These are phyloP conservation scores for Eupithecia abbreviata DNA, from an alignment of 2,888 invertebrate genomes.

Conservation along the genomic window DNA sequence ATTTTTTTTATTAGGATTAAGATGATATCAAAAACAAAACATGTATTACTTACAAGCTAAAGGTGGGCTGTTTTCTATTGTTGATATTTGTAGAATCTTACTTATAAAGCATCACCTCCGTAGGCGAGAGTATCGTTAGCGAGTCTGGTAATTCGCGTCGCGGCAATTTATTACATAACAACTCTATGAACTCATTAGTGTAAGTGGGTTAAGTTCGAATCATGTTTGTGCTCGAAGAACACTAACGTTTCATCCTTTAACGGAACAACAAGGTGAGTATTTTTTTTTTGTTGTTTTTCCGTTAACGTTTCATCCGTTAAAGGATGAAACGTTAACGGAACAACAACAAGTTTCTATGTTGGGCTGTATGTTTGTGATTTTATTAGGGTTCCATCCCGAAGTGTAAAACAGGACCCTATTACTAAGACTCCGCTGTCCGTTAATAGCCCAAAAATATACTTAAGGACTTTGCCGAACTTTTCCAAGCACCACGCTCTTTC, in stretches of 20 bases:
- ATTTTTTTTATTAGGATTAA: constrained; percentile 15
- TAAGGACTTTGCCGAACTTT: background rate
- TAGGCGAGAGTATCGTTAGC: background rate
- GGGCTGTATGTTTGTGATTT: no score
- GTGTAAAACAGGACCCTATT: no score
- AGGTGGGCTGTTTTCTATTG: constrained; percentile 8
- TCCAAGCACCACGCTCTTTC: no score
- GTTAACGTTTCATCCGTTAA: no score
- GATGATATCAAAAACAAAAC: constrained; percentile 8
- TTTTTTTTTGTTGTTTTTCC: no score
- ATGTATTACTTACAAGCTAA: constrained; percentile 5
- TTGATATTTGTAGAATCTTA: constrained; percentile 20
- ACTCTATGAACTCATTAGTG: background rate
- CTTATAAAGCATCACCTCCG: background rate
- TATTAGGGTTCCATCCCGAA: no score
- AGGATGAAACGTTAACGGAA: no score
- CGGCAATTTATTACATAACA: background rate
- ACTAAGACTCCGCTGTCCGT: no score
- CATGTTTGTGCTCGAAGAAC: background rate
- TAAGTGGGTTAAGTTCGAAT: background rate
- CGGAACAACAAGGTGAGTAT: no score
- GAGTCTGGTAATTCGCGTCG: background rate
- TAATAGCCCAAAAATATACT: background rate
- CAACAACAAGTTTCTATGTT: no score
- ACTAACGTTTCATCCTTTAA: background rate